These are phyloP conservation scores for Falco berigora DNA, from an alignment of 2,797 vertebrate species.

Conservation along the genomic window DNA sequence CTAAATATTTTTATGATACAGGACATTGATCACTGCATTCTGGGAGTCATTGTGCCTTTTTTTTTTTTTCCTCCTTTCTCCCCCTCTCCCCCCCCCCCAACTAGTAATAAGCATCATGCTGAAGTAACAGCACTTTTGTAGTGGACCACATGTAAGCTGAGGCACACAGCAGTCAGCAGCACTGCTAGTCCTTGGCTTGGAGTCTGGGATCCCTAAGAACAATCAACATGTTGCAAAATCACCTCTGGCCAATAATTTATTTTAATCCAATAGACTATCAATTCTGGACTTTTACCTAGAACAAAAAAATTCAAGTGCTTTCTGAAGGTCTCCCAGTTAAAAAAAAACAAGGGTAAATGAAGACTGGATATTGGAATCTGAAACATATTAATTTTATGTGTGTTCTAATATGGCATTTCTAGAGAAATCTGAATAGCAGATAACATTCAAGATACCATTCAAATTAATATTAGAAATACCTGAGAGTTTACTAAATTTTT, in stretches of 20 bases:
- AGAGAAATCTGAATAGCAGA: background rate
- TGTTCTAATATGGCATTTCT: background rate
- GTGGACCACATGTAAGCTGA: background rate
- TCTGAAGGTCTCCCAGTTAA: background rate
- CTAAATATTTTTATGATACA: background rate
- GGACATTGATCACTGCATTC: background rate
- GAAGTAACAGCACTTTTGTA: background rate
- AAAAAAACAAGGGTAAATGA: background rate
- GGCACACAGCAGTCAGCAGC: background rate
- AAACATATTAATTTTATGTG: background rate
- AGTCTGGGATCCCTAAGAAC: background rate
- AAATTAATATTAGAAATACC: background rate
- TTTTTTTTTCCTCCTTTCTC: no score
- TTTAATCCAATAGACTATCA: background rate
- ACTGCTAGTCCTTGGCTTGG: background rate
- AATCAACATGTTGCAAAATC: background rate
- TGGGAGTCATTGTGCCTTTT: background rate
- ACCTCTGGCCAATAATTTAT: background rate
- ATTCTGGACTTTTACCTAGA: background rate
- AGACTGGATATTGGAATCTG: background rate
- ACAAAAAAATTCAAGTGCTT: background rate
- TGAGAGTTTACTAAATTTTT: background rate
- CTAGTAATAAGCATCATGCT: background rate
- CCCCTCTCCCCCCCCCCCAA: no score
- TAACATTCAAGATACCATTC: background rate